Percentiles rank a stretch among this genome's conserved stretches.
Conservation (phyloP, 64 coral and sea anemone genomes). For the Trachythela sp. region DNA sequence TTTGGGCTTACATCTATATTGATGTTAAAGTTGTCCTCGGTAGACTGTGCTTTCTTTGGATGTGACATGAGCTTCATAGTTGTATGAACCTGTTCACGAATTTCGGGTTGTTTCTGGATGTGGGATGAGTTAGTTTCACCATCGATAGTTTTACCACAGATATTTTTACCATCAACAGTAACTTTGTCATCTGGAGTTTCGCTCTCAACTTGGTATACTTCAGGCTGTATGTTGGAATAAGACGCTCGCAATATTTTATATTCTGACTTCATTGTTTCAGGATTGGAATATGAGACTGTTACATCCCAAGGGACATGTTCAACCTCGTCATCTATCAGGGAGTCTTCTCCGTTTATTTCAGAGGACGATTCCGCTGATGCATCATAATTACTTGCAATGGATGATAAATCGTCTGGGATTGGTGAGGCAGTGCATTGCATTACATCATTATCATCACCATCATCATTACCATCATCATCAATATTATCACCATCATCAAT, state of each 20-base stretch:
- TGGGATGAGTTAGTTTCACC: background rate
- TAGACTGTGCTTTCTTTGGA: too few relatives aligned
- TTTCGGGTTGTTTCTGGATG: background rate
- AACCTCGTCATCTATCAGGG: background rate
- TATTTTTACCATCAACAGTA: background rate
- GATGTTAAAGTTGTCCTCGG: too few relatives aligned
- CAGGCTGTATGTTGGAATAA: background rate
- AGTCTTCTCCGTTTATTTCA: background rate
- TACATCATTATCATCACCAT: too few relatives aligned
- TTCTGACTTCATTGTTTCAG: background rate
- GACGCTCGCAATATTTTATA: background rate
- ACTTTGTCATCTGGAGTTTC: background rate
- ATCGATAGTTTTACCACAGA: background rate
- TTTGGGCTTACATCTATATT: too few relatives aligned
- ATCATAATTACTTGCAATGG: background rate
- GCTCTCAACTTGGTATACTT: background rate
- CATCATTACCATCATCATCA: too few relatives aligned
- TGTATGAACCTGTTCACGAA: background rate
- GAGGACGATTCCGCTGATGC: background rate
- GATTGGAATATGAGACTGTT: background rate
- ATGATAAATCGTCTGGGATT: background rate
- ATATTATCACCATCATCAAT: too few relatives aligned
- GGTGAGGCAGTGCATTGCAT: background rate
- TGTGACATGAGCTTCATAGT: background rate
- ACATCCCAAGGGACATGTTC: background rate